phyloP scores from a whole-genome alignment of 2,888 invertebrate species.

The Athalia circularis region DNA sequence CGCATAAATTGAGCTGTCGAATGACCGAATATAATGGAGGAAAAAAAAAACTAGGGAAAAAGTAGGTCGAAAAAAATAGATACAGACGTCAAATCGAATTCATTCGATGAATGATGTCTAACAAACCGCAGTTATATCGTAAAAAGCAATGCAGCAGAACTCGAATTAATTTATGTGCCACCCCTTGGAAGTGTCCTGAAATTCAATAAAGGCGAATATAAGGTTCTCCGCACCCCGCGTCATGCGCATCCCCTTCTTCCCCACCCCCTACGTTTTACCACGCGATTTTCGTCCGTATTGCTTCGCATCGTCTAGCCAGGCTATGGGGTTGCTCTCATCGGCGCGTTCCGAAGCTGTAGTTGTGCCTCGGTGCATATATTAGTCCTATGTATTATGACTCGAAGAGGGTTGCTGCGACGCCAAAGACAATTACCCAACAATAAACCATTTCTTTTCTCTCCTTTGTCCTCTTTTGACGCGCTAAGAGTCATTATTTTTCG shows the following conservation, averaged over 20 bases:
- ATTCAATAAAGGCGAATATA: slow-evolving; percentile 72
- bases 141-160: slow-evolving; percentile 72
- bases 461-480: slow-evolving; percentile 24
- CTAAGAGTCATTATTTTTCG: slow-evolving; percentile 37
- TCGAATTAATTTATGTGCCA: slow-evolving; percentile 70
- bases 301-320: not conserved
- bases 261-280: slow-evolving; percentile 21
- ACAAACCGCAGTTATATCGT: slow-evolving; percentile 74
- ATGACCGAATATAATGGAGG: not conserved
- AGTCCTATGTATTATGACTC: slow-evolving; percentile 39
- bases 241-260: slow-evolving; percentile 54
- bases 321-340: slow-evolving; percentile 42
- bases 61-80: not conserved
- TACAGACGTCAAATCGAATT: slow-evolving; percentile 65
- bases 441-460: slow-evolving; percentile 50
- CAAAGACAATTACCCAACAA: slow-evolving; percentile 46
- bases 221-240: slow-evolving; percentile 59
- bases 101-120: slow-evolving; percentile 72
- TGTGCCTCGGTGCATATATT: slow-evolving; percentile 41
- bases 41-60: not conserved
- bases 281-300: slow-evolving; percentile 32
- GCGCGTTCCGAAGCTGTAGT: slow-evolving; percentile 34
- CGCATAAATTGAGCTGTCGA: too few relatives aligned
- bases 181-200: slow-evolving; percentile 69
- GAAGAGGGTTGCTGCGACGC: slow-evolving; percentile 39